Percentiles rank a stretch among this genome's conserved stretches.
Evolutionary conservation across 2,113 vertebrate genomes (phyloP).

Genomic region (Lycocorax pyrrhopterus): DNA sequence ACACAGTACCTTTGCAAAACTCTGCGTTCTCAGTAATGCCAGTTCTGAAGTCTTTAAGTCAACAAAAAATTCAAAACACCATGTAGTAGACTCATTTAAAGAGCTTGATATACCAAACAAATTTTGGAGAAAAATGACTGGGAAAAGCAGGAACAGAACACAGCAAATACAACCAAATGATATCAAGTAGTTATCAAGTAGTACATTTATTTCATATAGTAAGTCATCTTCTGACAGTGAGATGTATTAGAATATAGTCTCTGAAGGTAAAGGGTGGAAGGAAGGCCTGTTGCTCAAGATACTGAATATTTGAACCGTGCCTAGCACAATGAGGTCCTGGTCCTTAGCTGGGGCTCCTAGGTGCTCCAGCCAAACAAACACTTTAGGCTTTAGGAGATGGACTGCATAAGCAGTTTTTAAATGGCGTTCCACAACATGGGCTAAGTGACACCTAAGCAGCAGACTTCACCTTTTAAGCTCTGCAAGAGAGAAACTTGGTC

Average conservation of each 20-base stretch:
- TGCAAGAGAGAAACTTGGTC: slow-evolving; percentile 50
- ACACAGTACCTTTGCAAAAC: not conserved
- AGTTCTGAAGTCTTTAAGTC: not conserved
- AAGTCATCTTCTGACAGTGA: slow-evolving; percentile 52
- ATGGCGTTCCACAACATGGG: slow-evolving; percentile 1
- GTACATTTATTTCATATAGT: slow-evolving; percentile 58
- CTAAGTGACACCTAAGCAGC: slow-evolving; percentile 48
- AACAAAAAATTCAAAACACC: not conserved
- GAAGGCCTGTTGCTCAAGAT: slow-evolving; percentile 26
- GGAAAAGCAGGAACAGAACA: slow-evolving; percentile 3
- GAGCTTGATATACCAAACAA: not conserved
- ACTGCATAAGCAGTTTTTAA: slow-evolving; percentile 27
- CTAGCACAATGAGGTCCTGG: slow-evolving; percentile 33
- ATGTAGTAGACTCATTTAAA: not conserved
- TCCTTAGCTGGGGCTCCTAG: slow-evolving; percentile 18
- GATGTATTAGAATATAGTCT: slow-evolving; percentile 59
- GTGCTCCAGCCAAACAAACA: slow-evolving; percentile 31
- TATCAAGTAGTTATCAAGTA: slow-evolving; percentile 52
- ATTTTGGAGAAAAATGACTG: not conserved
- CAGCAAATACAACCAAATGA: slow-evolving; percentile 24
- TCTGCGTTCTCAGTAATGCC: not conserved
- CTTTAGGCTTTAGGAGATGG: slow-evolving; percentile 22
- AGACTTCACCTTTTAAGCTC: slow-evolving; percentile 22
- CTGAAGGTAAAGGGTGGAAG: slow-evolving; percentile 35
- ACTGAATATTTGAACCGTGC: slow-evolving; percentile 7